Evolutionary conservation across 2,888 invertebrate species (phyloP), one percentile per base, ranked within the genome.

Genomic region (Anoplius nigerrimus): DNA sequence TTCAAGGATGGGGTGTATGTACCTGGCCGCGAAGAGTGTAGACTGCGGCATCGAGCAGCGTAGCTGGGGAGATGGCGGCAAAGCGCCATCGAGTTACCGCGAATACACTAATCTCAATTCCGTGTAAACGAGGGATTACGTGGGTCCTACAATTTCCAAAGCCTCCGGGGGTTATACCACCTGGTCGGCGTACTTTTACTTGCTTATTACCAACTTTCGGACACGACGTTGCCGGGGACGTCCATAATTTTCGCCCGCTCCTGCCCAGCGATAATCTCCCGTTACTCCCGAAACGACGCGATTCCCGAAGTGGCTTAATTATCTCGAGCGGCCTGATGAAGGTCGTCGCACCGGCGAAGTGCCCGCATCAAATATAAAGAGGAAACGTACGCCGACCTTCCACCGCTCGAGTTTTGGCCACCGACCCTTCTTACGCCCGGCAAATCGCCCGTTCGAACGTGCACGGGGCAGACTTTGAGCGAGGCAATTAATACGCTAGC

Each of bases 101-200:
- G 57, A 57, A 66, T 62, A 60, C 63, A 63, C 78, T 79, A 79
- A 78, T 79, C 75, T 75, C 72, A 71, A 68, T 71, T 73, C 59
- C 64, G 74, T 71, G 66, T 74, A 74, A 75, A 78, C 72, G 71
- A 63, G 59, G 71, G 75, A 78, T 78, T 74, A 80, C 65, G 62
- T 60, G 71, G 63, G 69, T 69, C 62, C 54, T 68, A 67, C 69
- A 69, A 74, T 75, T 74, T 70, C 54, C 69, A 34, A 16, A 57
- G 54, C 42, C 54, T 58, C 53, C 21, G n/a, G 48, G 57, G 68
- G 57, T 67, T 64, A 27, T 22, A 45, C 27, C 62, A 51, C 42
- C 58, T 59, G 48, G 51, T 62, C 22, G 22, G 42, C 66, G 66
- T 62, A 62, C 55, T 70, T 70, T 68, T 68, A 52, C 59, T 42